These are phyloP conservation scores for Cataglyphis rosenhaueri DNA, from an alignment of 2,888 invertebrate genomes.

Conservation along the genomic window DNA sequence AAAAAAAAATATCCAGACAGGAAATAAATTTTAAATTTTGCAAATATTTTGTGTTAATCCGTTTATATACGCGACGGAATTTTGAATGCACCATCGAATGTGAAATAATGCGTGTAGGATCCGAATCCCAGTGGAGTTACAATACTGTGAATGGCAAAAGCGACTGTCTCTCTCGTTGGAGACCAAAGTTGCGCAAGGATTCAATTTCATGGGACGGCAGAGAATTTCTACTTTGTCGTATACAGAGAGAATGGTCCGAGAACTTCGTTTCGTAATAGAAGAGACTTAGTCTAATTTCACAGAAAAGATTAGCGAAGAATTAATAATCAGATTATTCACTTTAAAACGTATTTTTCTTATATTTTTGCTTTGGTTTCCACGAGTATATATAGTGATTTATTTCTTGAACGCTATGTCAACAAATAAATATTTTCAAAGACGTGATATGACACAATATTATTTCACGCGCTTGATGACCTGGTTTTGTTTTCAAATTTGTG, in stretches of 20 bases:
- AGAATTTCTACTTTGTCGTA: conserved; percentile 57
- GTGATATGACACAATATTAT: conserved; percentile 3
- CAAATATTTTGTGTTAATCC: conserved; percentile 29
- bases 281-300: conserved; percentile 75
- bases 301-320: conserved; percentile 74
- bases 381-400: conserved; percentile 41
- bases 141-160: conserved; percentile 54
- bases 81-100: conserved; percentile 23
- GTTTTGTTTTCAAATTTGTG: conserved; percentile 13
- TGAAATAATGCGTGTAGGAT: conserved; percentile 41
- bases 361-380: conserved; percentile 57
- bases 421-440: conserved; percentile 24
- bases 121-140: conserved; percentile 56
- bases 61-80: conserved; percentile 27
- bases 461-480: neutral
- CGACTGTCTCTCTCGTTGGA: conserved; percentile 52
- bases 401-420: neutral
- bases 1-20: neutral
- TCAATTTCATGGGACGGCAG: conserved; percentile 62
- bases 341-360: conserved; percentile 69
- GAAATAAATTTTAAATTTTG: conserved; percentile 17
- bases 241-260: conserved; percentile 37
- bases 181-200: conserved; percentile 64
- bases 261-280: conserved; percentile 63
- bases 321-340: conserved; percentile 75